phyloP scores from a whole-genome alignment of 2,113 vertebrate genomes.

The Echinops telfairi region DNA sequence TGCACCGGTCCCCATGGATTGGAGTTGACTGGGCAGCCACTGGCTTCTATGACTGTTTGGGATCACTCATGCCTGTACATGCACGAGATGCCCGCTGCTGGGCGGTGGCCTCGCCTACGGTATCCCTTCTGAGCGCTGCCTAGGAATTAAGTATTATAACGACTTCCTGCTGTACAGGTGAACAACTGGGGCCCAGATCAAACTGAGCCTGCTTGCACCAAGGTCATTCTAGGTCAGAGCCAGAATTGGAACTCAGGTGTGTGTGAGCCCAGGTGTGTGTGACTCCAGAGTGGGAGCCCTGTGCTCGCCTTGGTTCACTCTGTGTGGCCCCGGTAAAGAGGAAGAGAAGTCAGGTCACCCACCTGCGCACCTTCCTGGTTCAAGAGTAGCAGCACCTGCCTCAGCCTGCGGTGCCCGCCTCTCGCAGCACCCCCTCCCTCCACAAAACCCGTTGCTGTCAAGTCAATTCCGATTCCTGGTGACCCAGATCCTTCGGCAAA shows the following conservation, averaged over 20 bases:
- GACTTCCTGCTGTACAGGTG: background rate
- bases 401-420: background rate
- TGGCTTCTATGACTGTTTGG: background rate
- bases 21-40: background rate
- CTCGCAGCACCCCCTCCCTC: background rate
- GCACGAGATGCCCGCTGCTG: fast-evolving
- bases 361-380: too few species aligned
- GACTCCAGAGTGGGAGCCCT: fast-evolving
- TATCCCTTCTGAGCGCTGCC: background rate
- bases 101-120: background rate
- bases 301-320: background rate
- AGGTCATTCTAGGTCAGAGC: background rate
- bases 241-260: background rate
- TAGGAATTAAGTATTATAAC: fast-evolving
- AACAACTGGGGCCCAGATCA: background rate
- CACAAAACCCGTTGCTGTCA: background rate
- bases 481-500: background rate
- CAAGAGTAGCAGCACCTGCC: background rate
- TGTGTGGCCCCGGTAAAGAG: background rate
- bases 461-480: fast-evolving
- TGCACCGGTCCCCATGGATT: background rate
- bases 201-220: background rate
- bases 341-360: too few species aligned
- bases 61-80: fast-evolving
- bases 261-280: too few species aligned